Percentiles rank a stretch among this genome's conserved stretches.
phyloP scores from a whole-genome alignment of 2,113 vertebrate species.

The Malurus melanocephalus region DNA sequence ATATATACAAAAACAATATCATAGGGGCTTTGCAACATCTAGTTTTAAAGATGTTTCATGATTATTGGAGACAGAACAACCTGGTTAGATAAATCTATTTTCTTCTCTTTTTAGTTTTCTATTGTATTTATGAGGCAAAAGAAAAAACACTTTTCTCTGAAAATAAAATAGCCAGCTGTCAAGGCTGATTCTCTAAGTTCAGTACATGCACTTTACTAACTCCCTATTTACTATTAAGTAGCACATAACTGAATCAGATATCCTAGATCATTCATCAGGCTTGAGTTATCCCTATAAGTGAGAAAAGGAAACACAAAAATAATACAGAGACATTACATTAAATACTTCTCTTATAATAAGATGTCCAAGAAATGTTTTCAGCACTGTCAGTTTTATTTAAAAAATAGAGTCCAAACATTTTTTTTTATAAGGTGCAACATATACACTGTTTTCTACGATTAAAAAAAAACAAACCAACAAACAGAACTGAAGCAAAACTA shows the following conservation, averaged over 20 bases:
- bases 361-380: neutral
- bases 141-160: neutral
- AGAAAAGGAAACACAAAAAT: neutral
- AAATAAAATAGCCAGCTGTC: neutral
- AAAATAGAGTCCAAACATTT: constrained; percentile 64
- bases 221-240: neutral
- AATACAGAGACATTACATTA: neutral
- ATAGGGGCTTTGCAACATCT: neutral
- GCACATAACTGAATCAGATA: neutral
- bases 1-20: neutral
- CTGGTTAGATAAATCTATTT: neutral
- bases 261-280: neutral
- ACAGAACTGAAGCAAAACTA: neutral
- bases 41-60: neutral
- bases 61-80: neutral
- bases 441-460: constrained; percentile 31
- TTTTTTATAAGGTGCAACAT: constrained; percentile 58
- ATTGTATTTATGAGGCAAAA: neutral
- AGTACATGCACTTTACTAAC: neutral
- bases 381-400: constrained; percentile 56
- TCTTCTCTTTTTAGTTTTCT: neutral
- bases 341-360: neutral
- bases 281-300: neutral
- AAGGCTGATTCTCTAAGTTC: neutral
- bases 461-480: neutral